These are phyloP conservation scores for Quadriops clusia DNA, from an alignment of 2,888 invertebrate genomes.

Conservation along the genomic window DNA sequence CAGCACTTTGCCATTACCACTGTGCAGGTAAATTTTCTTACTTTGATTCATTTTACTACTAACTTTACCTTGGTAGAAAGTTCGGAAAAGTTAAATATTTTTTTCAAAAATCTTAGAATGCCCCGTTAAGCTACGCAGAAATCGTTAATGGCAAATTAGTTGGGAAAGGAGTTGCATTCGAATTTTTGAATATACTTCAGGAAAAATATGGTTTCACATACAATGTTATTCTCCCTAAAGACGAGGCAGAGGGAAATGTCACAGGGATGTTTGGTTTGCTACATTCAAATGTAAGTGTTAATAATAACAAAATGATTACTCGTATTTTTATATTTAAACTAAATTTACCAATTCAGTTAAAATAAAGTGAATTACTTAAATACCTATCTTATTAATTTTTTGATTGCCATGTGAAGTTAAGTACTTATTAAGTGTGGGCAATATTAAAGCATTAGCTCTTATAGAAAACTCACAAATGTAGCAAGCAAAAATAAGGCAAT, in stretches of 20 bases:
- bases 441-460: too few species aligned
- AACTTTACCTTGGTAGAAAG: too few species aligned
- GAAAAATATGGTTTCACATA: constrained; percentile 64
- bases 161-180: constrained; percentile 63
- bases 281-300: constrained; percentile 41
- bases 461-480: too few species aligned
- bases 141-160: constrained; percentile 42
- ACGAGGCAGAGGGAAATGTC: constrained; percentile 45
- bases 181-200: constrained; percentile 54
- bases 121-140: constrained; percentile 46
- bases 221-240: constrained; percentile 45
- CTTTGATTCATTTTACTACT: constrained; percentile 1
- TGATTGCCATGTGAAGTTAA: too few species aligned
- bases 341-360: too few species aligned
- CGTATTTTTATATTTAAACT: too few species aligned
- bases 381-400: too few species aligned
- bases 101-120: constrained; percentile 40
- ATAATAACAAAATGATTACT: too few species aligned
- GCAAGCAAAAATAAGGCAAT: too few species aligned
- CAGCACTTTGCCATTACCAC: constrained; percentile 20
- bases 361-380: too few species aligned
- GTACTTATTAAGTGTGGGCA: too few species aligned
- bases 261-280: constrained; percentile 55
- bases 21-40: constrained; percentile 12
- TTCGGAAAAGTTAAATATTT: background rate